Conservation (phyloP, 2,113 vertebrate species). For the Takifugu flavidus region DNA sequence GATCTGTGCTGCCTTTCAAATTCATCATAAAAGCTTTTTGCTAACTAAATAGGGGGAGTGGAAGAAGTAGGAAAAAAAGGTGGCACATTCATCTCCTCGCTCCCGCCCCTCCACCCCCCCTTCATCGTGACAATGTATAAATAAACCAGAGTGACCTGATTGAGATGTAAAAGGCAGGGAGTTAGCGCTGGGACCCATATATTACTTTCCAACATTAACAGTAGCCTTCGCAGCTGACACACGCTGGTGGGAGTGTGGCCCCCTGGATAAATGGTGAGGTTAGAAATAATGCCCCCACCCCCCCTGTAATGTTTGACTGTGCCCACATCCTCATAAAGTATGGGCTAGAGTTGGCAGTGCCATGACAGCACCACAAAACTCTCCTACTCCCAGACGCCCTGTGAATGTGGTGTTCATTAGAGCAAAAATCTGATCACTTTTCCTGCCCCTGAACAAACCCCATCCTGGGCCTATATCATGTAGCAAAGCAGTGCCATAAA, state of each 20-base stretch:
- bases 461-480: too few relatives aligned
- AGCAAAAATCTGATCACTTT: constrained; percentile 37
- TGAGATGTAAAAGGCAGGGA: constrained; percentile 77
- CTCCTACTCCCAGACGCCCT: constrained; percentile 30
- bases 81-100: constrained; percentile 65
- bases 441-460: neutral
- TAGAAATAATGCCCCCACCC: constrained; percentile 61
- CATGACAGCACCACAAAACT: constrained; percentile 22
- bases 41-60: constrained; percentile 70
- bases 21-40: constrained; percentile 77
- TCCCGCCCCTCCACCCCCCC: constrained; percentile 13
- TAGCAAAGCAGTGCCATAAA: too few relatives aligned
- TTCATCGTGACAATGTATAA: constrained; percentile 71
- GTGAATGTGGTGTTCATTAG: constrained; percentile 31
- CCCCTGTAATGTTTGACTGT: constrained; percentile 25
- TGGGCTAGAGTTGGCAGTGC: constrained; percentile 29
- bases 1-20: constrained; percentile 68
- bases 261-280: constrained; percentile 50
- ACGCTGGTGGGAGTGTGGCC: constrained; percentile 52
- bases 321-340: constrained; percentile 53
- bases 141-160: constrained; percentile 78
- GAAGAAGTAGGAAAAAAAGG: constrained; percentile 30
- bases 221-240: constrained; percentile 65
- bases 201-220: constrained; percentile 72
- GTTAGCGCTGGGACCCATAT: constrained; percentile 69